Evolutionary conservation across 2,113 vertebrate genomes (phyloP).

Genomic region (Pseudorectes ferrugineus): DNA sequence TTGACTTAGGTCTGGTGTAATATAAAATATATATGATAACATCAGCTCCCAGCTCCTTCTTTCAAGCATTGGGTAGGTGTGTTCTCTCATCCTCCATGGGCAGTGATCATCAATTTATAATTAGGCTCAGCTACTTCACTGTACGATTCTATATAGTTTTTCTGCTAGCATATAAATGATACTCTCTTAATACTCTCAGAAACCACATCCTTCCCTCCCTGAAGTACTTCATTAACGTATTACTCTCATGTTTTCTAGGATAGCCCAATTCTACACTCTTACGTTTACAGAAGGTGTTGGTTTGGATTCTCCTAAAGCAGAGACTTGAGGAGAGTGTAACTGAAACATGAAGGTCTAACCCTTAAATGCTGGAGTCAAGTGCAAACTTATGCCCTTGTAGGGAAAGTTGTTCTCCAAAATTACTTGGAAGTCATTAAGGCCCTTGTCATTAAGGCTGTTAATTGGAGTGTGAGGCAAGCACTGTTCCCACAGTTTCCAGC

Average conservation of each 20-base stretch:
- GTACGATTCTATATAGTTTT: background rate
- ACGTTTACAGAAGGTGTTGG: background rate
- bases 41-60: background rate
- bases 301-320: background rate
- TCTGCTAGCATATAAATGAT: background rate
- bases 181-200: background rate
- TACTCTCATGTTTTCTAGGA: background rate
- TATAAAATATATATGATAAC: background rate
- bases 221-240: background rate
- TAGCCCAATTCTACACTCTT: background rate
- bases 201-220: background rate
- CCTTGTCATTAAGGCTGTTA: background rate
- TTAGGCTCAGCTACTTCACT: background rate
- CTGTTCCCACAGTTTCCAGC: background rate
- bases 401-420: background rate
- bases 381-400: background rate
- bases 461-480: background rate
- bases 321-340: background rate
- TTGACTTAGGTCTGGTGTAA: background rate
- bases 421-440: background rate
- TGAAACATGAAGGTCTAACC: background rate
- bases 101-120: background rate
- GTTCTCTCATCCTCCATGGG: background rate
- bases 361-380: background rate
- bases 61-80: background rate